These are phyloP conservation scores for Heliconius hewitsoni DNA, from an alignment of 1,140 invertebrate species.

Conservation along the genomic window DNA sequence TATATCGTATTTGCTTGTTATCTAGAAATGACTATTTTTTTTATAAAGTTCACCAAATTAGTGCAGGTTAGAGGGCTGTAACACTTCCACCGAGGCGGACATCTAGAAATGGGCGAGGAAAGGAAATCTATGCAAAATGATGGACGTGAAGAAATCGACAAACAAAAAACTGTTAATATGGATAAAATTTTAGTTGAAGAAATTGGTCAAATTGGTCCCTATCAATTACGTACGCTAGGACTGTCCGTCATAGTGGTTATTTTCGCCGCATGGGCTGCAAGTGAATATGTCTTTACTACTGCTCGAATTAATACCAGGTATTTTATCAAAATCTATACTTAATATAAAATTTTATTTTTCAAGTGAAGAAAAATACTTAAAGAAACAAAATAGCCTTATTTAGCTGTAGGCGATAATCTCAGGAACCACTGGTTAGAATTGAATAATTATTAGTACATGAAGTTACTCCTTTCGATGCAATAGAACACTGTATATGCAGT, in stretches of 20 bases:
- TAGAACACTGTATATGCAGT: too few relatives aligned
- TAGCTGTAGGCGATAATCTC: neutral
- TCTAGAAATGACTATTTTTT: neutral
- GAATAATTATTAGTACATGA: too few relatives aligned
- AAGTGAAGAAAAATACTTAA: too few relatives aligned
- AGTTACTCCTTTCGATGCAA: too few relatives aligned
- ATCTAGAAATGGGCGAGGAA: constrained; percentile 2
- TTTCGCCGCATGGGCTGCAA: constrained; percentile 80
- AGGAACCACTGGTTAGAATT: too few relatives aligned
- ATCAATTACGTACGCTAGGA: constrained; percentile 80
- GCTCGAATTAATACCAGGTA: constrained; percentile 82
- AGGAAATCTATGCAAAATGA: constrained; percentile 1
- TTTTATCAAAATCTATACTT: neutral
- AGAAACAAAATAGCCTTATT: too few relatives aligned
- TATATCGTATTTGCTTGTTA: constrained; percentile 1
- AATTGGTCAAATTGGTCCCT: constrained; percentile 83
- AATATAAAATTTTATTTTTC: neutral
- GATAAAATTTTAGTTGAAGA: constrained; percentile 75
- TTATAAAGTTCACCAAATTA: neutral
- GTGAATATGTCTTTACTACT: constrained; percentile 84
- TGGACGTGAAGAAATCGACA: constrained; percentile 7
- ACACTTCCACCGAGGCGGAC: neutral
- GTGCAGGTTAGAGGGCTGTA: constrained; percentile 1
- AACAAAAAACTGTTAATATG: constrained; percentile 49
- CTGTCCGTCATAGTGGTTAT: constrained; percentile 81